A percentile compares a stretch with the other conserved stretches of the same genome.
Conservation (phyloP, 2,888 invertebrate genomes). For the Hemaris fuciformis region DNA sequence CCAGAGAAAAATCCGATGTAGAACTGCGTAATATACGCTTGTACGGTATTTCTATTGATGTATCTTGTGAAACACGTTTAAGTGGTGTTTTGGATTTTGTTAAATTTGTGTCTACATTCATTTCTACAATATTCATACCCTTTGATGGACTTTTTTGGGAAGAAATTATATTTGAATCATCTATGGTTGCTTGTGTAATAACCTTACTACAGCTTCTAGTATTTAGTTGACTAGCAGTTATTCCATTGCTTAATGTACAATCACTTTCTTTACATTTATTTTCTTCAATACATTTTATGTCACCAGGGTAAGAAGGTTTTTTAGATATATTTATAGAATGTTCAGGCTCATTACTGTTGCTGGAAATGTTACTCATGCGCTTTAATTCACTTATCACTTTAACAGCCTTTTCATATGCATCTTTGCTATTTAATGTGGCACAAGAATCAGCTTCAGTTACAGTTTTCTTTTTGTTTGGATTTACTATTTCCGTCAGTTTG, state of each 20-base stretch:
- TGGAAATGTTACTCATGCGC: slow-evolving; percentile 29
- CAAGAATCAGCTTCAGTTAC: slow-evolving; percentile 28
- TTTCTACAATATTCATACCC: background rate
- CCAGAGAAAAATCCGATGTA: slow-evolving; percentile 6
- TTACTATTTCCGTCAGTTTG: slow-evolving; percentile 30
- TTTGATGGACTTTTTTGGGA: background rate
- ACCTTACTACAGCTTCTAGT: slow-evolving; percentile 30
- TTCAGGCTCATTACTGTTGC: slow-evolving; percentile 5
- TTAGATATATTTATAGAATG: background rate
- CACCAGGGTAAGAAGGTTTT: background rate
- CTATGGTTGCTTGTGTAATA: slow-evolving; percentile 8
- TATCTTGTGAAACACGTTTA: slow-evolving; percentile 35
- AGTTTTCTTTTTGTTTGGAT: slow-evolving; percentile 22
- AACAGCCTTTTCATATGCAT: slow-evolving; percentile 59
- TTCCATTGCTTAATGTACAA: background rate
- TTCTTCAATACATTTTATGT: background rate
- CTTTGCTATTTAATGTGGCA: slow-evolving; percentile 45
- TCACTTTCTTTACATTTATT: background rate
- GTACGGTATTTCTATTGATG: slow-evolving; percentile 27
- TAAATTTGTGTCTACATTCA: slow-evolving; percentile 43
- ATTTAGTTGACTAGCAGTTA: background rate
- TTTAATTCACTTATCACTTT: slow-evolving; percentile 57
- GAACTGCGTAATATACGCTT: slow-evolving; percentile 54
- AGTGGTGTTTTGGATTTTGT: slow-evolving; percentile 29
- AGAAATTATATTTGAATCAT: background rate